Conservation (phyloP, 2,113 vertebrate genomes). For the Semnopithecus entellus region DNA sequence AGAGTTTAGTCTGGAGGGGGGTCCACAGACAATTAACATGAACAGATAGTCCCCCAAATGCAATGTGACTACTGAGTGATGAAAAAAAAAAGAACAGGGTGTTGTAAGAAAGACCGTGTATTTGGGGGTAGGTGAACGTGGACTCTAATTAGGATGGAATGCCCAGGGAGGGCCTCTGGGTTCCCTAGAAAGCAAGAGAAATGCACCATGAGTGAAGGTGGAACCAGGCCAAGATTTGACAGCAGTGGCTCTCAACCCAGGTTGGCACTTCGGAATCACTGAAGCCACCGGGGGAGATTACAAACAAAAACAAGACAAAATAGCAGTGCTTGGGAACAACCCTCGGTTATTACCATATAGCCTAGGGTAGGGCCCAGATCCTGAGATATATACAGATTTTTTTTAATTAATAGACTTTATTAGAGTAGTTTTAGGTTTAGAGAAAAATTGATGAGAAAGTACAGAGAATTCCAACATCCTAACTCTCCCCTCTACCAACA, state of each 20-base stretch:
- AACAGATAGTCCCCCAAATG: background rate
- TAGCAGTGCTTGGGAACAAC: too few species aligned
- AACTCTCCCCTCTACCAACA: background rate
- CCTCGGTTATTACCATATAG: background rate
- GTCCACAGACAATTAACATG: background rate
- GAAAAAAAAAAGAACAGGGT: too few species aligned
- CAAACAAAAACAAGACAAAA: background rate
- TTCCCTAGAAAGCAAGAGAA: background rate
- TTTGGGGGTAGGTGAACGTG: accelerated
- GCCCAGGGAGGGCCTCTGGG: background rate
- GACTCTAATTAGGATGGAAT: background rate
- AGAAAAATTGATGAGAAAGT: background rate
- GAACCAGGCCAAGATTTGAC: accelerated
- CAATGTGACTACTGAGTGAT: background rate
- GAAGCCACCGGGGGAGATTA: background rate
- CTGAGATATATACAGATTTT: background rate
- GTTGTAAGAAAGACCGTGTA: background rate
- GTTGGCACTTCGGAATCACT: accelerated
- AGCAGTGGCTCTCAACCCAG: accelerated
- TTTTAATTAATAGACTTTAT: background rate
- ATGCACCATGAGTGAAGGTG: accelerated
- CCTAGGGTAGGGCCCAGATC: background rate
- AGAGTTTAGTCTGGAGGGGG: background rate
- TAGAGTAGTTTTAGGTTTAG: background rate
- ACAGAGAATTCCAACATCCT: background rate